Evolutionary conservation across 2,888 invertebrate species (phyloP).

Genomic region (Dioctria linearis): DNA sequence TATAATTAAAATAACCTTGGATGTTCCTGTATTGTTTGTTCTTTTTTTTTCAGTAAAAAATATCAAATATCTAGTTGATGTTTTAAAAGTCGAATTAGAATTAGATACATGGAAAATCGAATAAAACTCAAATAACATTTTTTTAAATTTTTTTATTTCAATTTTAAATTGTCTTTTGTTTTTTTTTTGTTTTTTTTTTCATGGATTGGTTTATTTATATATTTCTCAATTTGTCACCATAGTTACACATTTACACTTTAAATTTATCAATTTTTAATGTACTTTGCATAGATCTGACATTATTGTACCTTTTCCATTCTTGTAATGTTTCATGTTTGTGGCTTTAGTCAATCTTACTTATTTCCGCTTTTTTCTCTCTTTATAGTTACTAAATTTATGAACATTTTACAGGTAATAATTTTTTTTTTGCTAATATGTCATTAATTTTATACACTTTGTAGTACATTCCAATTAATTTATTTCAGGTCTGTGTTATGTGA

Average conservation of each 20-base stretch:
- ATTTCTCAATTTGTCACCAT: conserved; percentile 33
- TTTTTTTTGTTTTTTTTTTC: conserved; percentile 9
- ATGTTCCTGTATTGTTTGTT: too few relatives aligned
- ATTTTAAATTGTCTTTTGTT: too few relatives aligned
- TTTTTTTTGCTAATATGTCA: conserved; percentile 20
- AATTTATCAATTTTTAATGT: conserved; percentile 29
- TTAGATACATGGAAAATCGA: not conserved
- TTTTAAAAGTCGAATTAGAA: too few relatives aligned
- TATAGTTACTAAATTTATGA: conserved; percentile 30
- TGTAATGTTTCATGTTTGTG: not conserved
- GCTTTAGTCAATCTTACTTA: conserved; percentile 12
- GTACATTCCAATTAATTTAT: conserved; percentile 1
- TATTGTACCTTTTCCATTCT: conserved; percentile 26
- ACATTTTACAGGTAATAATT: conserved; percentile 44
- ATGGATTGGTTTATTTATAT: conserved; percentile 27
- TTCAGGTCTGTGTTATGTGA: conserved; percentile 29
- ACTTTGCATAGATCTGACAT: conserved; percentile 37
- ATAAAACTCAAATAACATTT: conserved; percentile 6
- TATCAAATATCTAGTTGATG: too few relatives aligned
- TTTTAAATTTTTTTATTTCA: not conserved
- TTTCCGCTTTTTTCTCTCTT: not conserved
- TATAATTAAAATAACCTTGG: too few relatives aligned
- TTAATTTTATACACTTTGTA: conserved; percentile 24
- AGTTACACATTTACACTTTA: conserved; percentile 45
- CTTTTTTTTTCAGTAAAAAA: too few relatives aligned